A percentile compares a stretch with the other conserved stretches of the same genome.
These are phyloP conservation scores for Lysandra bellargus DNA, from an alignment of 2,888 invertebrate species.

Conservation along the genomic window DNA sequence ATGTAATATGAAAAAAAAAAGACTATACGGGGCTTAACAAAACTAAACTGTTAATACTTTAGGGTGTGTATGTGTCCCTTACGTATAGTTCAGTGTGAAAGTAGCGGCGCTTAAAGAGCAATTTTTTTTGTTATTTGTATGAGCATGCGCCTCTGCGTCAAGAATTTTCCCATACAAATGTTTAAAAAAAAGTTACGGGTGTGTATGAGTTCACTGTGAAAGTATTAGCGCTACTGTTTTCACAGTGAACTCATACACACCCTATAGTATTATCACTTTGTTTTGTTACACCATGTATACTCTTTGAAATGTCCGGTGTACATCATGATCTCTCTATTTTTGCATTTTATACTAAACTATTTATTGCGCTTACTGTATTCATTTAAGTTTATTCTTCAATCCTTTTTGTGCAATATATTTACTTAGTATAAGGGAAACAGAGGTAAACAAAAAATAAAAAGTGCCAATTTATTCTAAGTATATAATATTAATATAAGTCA, in stretches of 20 bases:
- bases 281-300: not conserved
- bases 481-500: not conserved
- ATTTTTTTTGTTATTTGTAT: too few relatives aligned
- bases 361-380: not conserved
- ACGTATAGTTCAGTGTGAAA: too few relatives aligned
- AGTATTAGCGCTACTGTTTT: too few relatives aligned
- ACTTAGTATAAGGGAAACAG: not conserved
- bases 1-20: not conserved
- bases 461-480: slow-evolving; percentile 1
- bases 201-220: too few relatives aligned
- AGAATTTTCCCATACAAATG: too few relatives aligned
- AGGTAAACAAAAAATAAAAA: not conserved
- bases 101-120: too few relatives aligned
- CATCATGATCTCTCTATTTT: not conserved
- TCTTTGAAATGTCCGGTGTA: not conserved
- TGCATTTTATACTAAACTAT: not conserved
- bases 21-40: not conserved
- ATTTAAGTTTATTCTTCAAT: not conserved
- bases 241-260: too few relatives aligned
- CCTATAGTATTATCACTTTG: too few relatives aligned
- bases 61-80: too few relatives aligned
- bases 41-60: too few relatives aligned
- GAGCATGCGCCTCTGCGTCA: too few relatives aligned
- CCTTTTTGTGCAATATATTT: not conserved
- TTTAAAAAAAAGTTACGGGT: too few relatives aligned